Conservation (phyloP, 2,888 invertebrate genomes). For the Noctua janthina region DNA sequence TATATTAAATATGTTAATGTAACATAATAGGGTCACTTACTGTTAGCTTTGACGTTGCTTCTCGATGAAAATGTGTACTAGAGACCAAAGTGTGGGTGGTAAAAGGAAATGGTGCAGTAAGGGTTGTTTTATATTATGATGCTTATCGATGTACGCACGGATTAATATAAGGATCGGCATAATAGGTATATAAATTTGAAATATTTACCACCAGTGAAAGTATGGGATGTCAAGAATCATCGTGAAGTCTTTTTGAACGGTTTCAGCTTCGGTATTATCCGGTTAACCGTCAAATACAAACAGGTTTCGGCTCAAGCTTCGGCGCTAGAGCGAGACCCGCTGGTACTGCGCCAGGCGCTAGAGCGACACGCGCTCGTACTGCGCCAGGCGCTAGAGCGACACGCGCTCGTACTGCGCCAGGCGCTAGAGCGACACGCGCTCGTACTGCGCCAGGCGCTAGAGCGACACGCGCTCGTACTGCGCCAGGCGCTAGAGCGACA, state of each 20-base stretch:
- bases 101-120: not conserved
- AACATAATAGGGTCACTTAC: slow-evolving; percentile 36
- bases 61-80: not conserved
- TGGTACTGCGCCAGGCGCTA: slow-evolving; percentile 10
- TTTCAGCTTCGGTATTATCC: not conserved
- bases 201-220: not conserved
- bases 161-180: not conserved
- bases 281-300: not conserved
- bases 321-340: slow-evolving; percentile 5
- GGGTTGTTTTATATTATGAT: not conserved
- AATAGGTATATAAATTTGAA: not conserved
- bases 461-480: slow-evolving; percentile 92
- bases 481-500: slow-evolving; percentile 4
- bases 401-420: slow-evolving; percentile 92
- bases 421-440: slow-evolving; percentile 41
- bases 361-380: not conserved
- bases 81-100: not conserved
- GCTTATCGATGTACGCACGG: not conserved
- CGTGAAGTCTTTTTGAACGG: not conserved
- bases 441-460: slow-evolving; percentile 87
- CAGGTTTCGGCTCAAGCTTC: not conserved
- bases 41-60: not conserved
- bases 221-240: not conserved
- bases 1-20: slow-evolving; percentile 43
- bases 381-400: not conserved